phyloP scores from a whole-genome alignment of 2,797 vertebrate species.

The Australoheros facetus region DNA sequence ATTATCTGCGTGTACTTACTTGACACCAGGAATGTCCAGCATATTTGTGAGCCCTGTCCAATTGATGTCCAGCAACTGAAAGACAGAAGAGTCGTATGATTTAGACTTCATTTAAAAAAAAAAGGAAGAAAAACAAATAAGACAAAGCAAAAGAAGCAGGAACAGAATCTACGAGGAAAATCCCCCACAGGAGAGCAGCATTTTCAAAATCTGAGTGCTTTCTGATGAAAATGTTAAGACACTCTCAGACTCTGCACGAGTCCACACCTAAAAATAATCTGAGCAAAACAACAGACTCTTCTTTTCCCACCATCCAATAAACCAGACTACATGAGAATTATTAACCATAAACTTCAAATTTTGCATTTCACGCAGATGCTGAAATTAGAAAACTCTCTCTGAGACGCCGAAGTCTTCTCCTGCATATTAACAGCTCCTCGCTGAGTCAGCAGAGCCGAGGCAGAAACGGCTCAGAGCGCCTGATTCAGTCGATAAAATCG shows the following conservation, averaged over 20 bases:
- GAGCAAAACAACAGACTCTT: not conserved
- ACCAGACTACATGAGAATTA: accelerated
- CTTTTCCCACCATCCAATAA: not conserved
- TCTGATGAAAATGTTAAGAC: not conserved
- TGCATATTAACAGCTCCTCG: not conserved
- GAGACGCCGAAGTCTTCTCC: not conserved
- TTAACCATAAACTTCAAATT: not conserved
- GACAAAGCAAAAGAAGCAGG: not conserved
- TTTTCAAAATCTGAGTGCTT: not conserved
- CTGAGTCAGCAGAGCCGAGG: conserved; percentile 18
- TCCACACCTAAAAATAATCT: accelerated
- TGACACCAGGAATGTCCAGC: conserved; percentile 94
- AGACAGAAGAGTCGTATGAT: conserved; percentile 18
- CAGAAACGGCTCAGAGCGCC: not conserved
- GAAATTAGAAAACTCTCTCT: not conserved
- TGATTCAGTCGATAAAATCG: conserved; percentile 22
- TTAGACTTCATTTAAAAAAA: not conserved
- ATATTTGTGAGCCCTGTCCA: conserved; percentile 99
- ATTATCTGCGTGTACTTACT: conserved; percentile 82
- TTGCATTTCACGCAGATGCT: not conserved
- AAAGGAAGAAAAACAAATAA: too few relatives aligned
- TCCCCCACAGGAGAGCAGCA: too few relatives aligned
- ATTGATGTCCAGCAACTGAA: conserved; percentile 93
- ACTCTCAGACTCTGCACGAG: not conserved
- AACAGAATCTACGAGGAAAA: too few relatives aligned